Evolutionary conservation across 2,888 invertebrate genomes (phyloP).

Genomic region (Oscheius sp.): DNA sequence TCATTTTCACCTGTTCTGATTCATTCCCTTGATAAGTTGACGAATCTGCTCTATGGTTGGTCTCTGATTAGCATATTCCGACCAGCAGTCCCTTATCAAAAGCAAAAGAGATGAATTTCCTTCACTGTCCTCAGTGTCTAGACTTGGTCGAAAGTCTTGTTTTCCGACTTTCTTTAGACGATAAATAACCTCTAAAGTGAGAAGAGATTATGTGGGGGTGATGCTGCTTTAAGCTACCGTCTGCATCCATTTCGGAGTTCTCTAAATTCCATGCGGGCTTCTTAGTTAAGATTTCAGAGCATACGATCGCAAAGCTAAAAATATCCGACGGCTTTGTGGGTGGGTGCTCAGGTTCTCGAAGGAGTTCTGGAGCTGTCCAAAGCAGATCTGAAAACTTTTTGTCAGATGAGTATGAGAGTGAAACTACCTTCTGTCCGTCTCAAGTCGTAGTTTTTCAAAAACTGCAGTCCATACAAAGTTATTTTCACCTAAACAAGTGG

Average conservation of each 20-base stretch:
- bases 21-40: conserved; percentile 10
- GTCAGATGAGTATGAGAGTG: background rate
- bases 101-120: conserved; percentile 43
- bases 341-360: conserved; percentile 47
- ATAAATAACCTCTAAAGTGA: conserved; percentile 61
- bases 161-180: conserved; percentile 65
- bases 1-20: conserved; percentile 5
- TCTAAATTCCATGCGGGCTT: conserved; percentile 67
- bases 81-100: conserved; percentile 67
- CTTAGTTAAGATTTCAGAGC: conserved; percentile 68
- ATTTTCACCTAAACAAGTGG: conserved; percentile 41
- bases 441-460: conserved; percentile 44
- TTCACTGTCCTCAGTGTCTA: conserved; percentile 49
- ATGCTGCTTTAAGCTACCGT: conserved; percentile 38
- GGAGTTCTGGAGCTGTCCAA: conserved; percentile 69
- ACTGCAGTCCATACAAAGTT: conserved; percentile 47
- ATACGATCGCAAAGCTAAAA: conserved; percentile 69
- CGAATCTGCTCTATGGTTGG: conserved; percentile 51
- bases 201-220: too few relatives aligned
- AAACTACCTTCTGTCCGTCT: conserved; percentile 35
- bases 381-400: conserved; percentile 44
- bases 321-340: conserved; percentile 65
- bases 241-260: conserved; percentile 50
- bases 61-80: conserved; percentile 60
- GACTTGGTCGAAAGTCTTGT: conserved; percentile 55